phyloP scores from a whole-genome alignment of 2,888 invertebrate genomes.

The Leptinotarsa tumamoca region DNA sequence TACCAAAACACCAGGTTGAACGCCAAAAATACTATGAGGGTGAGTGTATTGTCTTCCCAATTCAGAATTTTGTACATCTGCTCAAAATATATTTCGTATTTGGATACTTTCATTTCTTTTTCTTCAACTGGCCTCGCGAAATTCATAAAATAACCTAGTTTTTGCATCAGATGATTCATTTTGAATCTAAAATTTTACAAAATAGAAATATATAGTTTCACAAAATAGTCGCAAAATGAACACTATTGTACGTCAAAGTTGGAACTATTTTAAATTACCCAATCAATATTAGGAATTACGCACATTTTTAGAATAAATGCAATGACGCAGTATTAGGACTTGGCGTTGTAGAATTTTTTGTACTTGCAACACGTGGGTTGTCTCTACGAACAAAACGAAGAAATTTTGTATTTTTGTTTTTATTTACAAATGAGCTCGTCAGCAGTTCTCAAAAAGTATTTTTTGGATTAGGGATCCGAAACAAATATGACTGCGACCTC shows the following conservation, averaged over 20 bases:
- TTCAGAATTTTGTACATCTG: conserved; percentile 57
- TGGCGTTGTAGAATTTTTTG: too few relatives aligned
- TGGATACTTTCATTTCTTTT: conserved; percentile 48
- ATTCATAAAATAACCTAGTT: background rate
- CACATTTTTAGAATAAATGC: background rate
- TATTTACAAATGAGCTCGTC: too few relatives aligned
- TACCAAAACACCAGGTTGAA: conserved; percentile 66
- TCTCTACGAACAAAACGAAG: too few relatives aligned
- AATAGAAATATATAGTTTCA: background rate
- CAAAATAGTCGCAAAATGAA: background rate
- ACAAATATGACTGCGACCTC: too few relatives aligned
- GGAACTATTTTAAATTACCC: background rate
- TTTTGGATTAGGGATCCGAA: too few relatives aligned
- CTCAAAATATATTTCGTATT: conserved; percentile 58
- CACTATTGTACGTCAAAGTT: conserved; percentile 6
- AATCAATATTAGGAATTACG: background rate
- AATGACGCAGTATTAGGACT: too few relatives aligned
- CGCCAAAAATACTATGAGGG: conserved; percentile 59
- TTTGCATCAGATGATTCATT: background rate
- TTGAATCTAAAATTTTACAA: background rate
- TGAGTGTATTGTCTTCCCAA: conserved; percentile 64
- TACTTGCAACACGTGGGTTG: too few relatives aligned
- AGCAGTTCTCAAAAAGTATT: too few relatives aligned
- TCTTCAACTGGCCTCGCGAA: conserved; percentile 39
- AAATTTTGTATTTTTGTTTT: too few relatives aligned